Evolutionary conservation across 2,888 invertebrate genomes (phyloP).

Genomic region (Drosophila quinaria): DNA sequence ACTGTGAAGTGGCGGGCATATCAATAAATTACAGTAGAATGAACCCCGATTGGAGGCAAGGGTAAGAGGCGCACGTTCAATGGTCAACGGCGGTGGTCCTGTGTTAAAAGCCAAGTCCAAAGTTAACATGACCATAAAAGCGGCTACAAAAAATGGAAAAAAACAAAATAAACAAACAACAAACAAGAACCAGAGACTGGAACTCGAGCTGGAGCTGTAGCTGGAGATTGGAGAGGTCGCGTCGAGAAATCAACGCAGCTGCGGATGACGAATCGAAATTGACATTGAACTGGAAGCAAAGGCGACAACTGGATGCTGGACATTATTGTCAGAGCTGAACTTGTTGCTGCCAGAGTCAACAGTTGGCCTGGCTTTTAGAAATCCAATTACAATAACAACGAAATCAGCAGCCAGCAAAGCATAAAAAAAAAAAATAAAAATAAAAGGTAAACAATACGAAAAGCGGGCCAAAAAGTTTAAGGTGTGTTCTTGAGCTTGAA

Average conservation of each 20-base stretch:
- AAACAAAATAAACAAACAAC: slow-evolving; percentile 35
- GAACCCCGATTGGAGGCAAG: slow-evolving; percentile 57
- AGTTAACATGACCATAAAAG: slow-evolving; percentile 80
- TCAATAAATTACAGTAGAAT: slow-evolving; percentile 81
- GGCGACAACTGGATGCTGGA: slow-evolving; percentile 55
- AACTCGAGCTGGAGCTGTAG: slow-evolving; percentile 5
- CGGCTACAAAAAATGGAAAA: slow-evolving; percentile 61
- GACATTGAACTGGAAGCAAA: slow-evolving; percentile 82
- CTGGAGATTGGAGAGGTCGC: slow-evolving; percentile 65
- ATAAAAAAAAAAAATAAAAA: slow-evolving; percentile 33
- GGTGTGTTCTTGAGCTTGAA: slow-evolving; percentile 85
- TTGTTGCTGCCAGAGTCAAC: slow-evolving; percentile 41
- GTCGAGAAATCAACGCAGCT: slow-evolving; percentile 82
- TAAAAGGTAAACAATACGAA: slow-evolving; percentile 53
- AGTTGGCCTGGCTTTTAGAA: slow-evolving; percentile 39
- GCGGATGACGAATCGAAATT: slow-evolving; percentile 85
- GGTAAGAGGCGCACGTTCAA: slow-evolving; percentile 45
- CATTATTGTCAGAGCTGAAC: slow-evolving; percentile 41
- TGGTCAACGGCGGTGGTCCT: slow-evolving; percentile 72
- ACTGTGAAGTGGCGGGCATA: slow-evolving; percentile 35
- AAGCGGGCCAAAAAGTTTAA: slow-evolving; percentile 71
- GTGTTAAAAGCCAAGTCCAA: slow-evolving; percentile 81
- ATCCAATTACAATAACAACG: slow-evolving; percentile 47
- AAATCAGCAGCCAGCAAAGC: slow-evolving; percentile 5
- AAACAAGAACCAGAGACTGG: slow-evolving; percentile 17